A percentile compares a stretch with the other conserved stretches of the same genome.
Conservation (phyloP, 2,113 vertebrate species). For the Ascaphus truei region DNA sequence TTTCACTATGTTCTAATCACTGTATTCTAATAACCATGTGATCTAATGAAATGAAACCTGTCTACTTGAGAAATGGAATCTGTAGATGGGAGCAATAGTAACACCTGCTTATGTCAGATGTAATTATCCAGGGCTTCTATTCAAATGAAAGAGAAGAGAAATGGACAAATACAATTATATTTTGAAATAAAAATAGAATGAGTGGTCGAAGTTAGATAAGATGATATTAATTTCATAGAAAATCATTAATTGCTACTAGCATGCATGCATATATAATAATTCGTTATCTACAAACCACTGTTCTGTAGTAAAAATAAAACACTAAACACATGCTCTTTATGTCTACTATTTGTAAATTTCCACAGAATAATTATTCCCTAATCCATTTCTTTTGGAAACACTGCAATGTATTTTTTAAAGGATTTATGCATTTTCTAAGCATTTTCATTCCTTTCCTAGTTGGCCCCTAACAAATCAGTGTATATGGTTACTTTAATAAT, state of each 20-base stretch:
- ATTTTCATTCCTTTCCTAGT: too few relatives aligned
- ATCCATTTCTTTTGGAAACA: too few relatives aligned
- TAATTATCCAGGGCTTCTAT: conserved; percentile 26
- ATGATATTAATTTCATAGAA: neutral
- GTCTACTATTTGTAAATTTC: too few relatives aligned
- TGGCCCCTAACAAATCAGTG: too few relatives aligned
- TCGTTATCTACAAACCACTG: neutral
- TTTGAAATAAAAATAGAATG: conserved; percentile 7
- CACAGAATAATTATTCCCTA: too few relatives aligned
- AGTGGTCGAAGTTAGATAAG: neutral
- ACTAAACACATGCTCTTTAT: neutral
- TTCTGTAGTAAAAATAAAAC: neutral
- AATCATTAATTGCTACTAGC: neutral
- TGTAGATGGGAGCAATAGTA: neutral
- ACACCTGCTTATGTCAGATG: conserved; percentile 11
- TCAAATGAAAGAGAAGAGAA: conserved; percentile 17
- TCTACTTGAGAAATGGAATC: conserved; percentile 8
- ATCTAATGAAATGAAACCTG: conserved; percentile 26
- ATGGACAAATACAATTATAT: conserved; percentile 23
- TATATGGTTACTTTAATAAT: too few relatives aligned
- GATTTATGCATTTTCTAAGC: too few relatives aligned
- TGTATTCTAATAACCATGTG: neutral
- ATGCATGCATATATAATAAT: neutral
- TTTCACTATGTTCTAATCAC: neutral
- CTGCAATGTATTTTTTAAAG: too few relatives aligned